Evolutionary conservation across 1,140 invertebrate species (phyloP).

Genomic region (Trinorchestia longiramus): DNA sequence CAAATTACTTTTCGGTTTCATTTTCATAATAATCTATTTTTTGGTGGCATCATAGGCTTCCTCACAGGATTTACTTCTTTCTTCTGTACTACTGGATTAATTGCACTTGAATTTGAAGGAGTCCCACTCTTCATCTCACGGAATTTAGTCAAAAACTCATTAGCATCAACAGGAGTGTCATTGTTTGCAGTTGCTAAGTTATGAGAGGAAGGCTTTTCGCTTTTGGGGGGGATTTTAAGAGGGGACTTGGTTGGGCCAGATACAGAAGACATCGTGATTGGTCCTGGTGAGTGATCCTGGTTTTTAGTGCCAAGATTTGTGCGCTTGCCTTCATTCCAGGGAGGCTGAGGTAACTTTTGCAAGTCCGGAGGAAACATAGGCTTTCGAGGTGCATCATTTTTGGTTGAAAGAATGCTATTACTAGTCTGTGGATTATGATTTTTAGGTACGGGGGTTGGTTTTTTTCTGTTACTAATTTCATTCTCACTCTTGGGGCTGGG

Average conservation of each 20-base stretch:
- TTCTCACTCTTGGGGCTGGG: not conserved
- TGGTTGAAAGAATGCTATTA: not conserved
- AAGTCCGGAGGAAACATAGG: not conserved
- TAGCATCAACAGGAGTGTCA: not conserved
- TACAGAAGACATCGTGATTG: not conserved
- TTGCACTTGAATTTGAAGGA: not conserved
- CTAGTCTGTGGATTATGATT: not conserved
- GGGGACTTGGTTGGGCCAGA: not conserved
- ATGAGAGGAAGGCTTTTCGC: not conserved
- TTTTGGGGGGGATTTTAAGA: not conserved
- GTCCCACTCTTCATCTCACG: not conserved
- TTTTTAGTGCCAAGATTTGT: not conserved
- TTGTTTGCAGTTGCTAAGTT: not conserved
- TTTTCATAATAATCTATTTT: not conserved
- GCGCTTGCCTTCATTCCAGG: not conserved
- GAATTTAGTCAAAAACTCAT: constrained; percentile 17
- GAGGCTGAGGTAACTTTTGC: not conserved
- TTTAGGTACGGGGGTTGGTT: not conserved
- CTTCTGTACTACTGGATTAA: not conserved
- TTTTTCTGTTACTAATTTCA: not conserved
- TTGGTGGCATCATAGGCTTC: constrained; percentile 21
- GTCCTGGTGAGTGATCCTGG: not conserved
- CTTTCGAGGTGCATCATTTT: not conserved
- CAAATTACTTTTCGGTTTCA: not conserved
- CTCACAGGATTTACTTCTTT: not conserved